Base-by-base conservation (phyloP, 2,113 vertebrate genomes). In the Capreolus pygargus region DNA sequence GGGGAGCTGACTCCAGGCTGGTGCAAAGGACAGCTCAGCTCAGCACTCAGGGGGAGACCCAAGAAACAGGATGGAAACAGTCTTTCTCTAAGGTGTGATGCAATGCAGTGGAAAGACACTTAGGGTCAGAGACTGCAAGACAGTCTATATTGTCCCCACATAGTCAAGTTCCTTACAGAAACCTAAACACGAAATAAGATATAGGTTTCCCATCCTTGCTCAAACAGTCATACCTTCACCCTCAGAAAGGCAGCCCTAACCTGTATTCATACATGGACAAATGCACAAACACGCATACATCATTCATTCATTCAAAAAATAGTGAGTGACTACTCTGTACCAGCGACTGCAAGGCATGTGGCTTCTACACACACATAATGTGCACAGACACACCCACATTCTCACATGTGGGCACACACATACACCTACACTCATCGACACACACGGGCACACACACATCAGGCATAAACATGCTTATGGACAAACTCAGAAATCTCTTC, bases 41-140 rank as follows among this genome's bases (percentile, higher is more conserved):
- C 74, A 11, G 54, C 33, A 87, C 21, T 64, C n/a, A 67, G 96
- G 84, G 94, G 93, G 96, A 97, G 90, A 89, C 91, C 86, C 61
- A 52, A 54, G 7, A 16, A 95, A 76, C 27, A 3, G 36, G 17
- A 21, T 17, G 19, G 47, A 21, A 21, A 47, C 30, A 25, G 19
- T 23, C 79, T 25, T 52, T 52, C 7, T 55, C 81, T 9, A n/a
- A 5, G n/a, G 52, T 83, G 12, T 39, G n/a, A 39, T 14, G 13
- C n/a, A 10, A 14, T 14, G 33, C 7, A 36, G 5, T 55, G 81
- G 81, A 55, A 55, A 36, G 30, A 27, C 1, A 45, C 8, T 2
- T 10, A 15, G n/a, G 64, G 96, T 74, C n/a, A 7, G 27, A 16
- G 39, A n/a, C n/a, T 23, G 2, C 67, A 17, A 86, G 92, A 74